Percentiles rank a stretch among this genome's conserved stretches.
Conservation (phyloP, 2,113 vertebrate species). For the Passerina amoena region DNA sequence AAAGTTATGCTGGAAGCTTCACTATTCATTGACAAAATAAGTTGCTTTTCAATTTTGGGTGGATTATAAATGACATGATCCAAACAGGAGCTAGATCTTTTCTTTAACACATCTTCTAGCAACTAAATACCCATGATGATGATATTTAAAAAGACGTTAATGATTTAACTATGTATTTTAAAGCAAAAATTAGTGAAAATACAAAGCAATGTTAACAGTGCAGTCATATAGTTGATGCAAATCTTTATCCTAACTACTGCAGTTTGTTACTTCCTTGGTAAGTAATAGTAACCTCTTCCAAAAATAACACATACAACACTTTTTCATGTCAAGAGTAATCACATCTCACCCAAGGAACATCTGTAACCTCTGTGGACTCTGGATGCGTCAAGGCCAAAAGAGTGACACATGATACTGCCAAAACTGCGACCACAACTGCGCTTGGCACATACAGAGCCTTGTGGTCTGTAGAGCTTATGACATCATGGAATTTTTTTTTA, state of each 20-base stretch:
- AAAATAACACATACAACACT: background rate
- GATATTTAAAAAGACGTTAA: rapidly evolving
- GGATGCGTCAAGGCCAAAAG: background rate
- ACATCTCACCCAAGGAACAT: background rate
- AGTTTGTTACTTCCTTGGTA: background rate
- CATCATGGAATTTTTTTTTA: background rate
- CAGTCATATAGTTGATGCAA: background rate
- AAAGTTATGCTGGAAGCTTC: background rate
- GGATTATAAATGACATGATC: background rate
- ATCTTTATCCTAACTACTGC: background rate
- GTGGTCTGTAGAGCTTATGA: background rate
- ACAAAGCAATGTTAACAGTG: background rate
- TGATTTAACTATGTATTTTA: background rate
- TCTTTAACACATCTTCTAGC: background rate
- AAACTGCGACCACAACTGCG: rapidly evolving
- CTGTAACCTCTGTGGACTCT: background rate
- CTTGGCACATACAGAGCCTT: rapidly evolving
- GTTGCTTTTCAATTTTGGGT: background rate
- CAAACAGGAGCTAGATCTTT: background rate
- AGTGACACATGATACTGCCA: background rate
- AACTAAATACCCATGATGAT: background rate
- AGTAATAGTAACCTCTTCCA: background rate
- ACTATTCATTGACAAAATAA: background rate
- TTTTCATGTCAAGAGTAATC: background rate
- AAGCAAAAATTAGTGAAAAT: background rate